These are phyloP conservation scores for Schizopygopsis malacanthus DNA, from an alignment of 2,797 vertebrate genomes.

Conservation along the genomic window DNA sequence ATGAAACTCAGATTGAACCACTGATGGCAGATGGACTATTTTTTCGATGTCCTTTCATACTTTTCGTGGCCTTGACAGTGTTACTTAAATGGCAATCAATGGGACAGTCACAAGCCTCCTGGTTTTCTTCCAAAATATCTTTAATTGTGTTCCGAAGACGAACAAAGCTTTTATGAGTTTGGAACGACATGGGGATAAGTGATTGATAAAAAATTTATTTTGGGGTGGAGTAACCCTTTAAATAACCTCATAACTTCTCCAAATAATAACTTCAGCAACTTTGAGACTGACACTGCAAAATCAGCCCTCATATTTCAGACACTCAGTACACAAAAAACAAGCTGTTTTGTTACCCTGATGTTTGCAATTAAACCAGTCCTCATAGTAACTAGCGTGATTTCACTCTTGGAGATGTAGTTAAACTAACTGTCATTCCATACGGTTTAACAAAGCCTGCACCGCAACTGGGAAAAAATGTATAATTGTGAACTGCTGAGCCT, in stretches of 20 bases:
- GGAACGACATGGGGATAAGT: too few relatives aligned
- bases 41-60: too few relatives aligned
- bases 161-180: too few relatives aligned
- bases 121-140: too few relatives aligned
- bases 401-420: slow-evolving; percentile 20
- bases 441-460: slow-evolving; percentile 32
- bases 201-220: too few relatives aligned
- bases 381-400: slow-evolving; percentile 27
- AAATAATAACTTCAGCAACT: slow-evolving; percentile 27
- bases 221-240: too few relatives aligned
- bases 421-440: slow-evolving; percentile 22
- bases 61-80: too few relatives aligned
- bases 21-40: too few relatives aligned
- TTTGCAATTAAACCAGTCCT: slow-evolving; percentile 31
- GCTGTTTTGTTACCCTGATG: slow-evolving; percentile 25
- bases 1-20: too few relatives aligned
- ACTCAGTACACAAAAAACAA: slow-evolving; percentile 32
- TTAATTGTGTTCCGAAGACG: too few relatives aligned
- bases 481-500: slow-evolving; percentile 34
- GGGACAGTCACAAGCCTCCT: too few relatives aligned
- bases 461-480: slow-evolving; percentile 33
- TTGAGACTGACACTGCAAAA: slow-evolving; percentile 37
- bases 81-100: too few relatives aligned
- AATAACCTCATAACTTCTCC: slow-evolving; percentile 43
- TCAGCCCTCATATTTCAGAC: slow-evolving; percentile 34